Evolutionary conservation across 2,797 vertebrate genomes (phyloP), one percentile per base, ranked within the genome.

Genomic region (Stomatorhinus walkeri): DNA sequence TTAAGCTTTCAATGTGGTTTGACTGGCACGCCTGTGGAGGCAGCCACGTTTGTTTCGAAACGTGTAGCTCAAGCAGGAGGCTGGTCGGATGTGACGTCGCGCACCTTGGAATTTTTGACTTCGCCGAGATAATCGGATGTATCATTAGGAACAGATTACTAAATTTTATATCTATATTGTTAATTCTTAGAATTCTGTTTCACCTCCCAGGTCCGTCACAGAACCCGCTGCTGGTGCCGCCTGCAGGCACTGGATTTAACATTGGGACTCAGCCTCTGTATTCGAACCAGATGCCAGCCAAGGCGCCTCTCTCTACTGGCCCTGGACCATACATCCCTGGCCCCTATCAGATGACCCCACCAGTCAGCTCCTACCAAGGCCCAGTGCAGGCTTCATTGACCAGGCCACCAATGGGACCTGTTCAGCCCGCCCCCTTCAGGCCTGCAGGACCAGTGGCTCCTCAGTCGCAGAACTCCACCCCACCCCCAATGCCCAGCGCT

Each of bases 161-260:
- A 79, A 43, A 16, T 36, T 36, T 43, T 40, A 7, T 14, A 6
- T 76, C 32, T 79, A 16, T 36, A 19, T 79, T 79, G 19, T 16
- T 43, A 0, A 79, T 79, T 79, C 43, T 84, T 85, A 24, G 49
- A 49, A 85, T 88, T 88, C 40, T 90, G 19, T 87, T 87, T 56
- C 5, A 1, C 89, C 19, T 93, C 91, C 1, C 91, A 99, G 98
- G 98, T 95, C 98, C 98, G 81, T 96, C 97, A 87, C 97, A 96
- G 87, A 97, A 95, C 92, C 95, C 95, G 72, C 91, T 96, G 51
- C 87, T 91, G 88, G 90, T 97, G 90, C 96, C 96, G 90, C 93
- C 96, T 40, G 92, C 93, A 54, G 92, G 93, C 84, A 95, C 95
- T 91, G 95, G 91, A 90, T 96, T 95, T 61, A 93, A 92, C 91